Conservation (phyloP, 2,113 vertebrate genomes). For the Prunella himalayana region DNA sequence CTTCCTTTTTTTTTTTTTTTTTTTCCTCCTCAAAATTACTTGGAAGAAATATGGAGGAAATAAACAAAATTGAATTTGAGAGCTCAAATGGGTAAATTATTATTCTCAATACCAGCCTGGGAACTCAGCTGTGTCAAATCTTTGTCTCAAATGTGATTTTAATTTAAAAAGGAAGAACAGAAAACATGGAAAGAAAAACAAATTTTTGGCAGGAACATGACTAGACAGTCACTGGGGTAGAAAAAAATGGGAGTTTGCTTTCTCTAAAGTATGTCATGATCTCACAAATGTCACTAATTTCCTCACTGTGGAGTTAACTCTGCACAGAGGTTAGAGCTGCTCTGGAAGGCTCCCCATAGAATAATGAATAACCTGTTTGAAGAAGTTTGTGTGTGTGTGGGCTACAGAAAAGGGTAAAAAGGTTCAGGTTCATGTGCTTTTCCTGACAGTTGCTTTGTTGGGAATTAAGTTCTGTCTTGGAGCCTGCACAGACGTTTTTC, state of each 20-base stretch:
- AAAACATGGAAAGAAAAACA: constrained; percentile 50
- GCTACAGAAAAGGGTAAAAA: neutral
- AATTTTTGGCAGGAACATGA: constrained; percentile 35
- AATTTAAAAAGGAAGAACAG: constrained; percentile 31
- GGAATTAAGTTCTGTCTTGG: neutral
- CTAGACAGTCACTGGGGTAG: neutral
- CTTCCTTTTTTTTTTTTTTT: neutral
- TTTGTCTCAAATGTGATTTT: constrained; percentile 9
- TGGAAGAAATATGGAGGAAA: neutral
- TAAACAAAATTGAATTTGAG: neutral
- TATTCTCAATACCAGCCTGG: neutral
- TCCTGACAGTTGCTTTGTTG: neutral
- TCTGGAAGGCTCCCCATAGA: neutral
- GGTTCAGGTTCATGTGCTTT: neutral
- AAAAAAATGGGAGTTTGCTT: neutral
- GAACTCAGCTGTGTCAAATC: neutral
- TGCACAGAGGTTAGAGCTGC: neutral
- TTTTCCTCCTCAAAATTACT: neutral
- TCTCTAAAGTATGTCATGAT: neutral
- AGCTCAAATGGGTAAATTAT: neutral
- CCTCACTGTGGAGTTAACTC: neutral
- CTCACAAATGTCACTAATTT: neutral
- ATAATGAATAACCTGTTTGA: constrained; percentile 13
- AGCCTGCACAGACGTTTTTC: neutral
- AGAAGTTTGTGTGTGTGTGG: neutral